Evolutionary conservation across 1,140 invertebrate genomes (phyloP), one percentile per base, ranked within the genome.

Genomic region (Stegodyphus mimosarum): DNA sequence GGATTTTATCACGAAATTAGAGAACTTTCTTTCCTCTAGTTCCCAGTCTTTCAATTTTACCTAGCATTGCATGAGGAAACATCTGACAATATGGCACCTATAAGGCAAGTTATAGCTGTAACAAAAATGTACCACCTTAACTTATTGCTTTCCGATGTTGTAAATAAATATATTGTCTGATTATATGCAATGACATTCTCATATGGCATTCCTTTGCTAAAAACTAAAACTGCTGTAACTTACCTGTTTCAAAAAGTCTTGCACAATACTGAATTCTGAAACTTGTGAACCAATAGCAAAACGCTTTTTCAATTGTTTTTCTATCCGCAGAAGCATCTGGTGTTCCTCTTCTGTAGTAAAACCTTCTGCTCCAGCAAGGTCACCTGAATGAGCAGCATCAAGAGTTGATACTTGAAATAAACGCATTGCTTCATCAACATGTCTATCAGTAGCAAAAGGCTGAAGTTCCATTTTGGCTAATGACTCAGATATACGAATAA

Each of bases 331-430:
- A 2, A 99, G 89, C 88, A 95, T 94, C 89, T 99, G 97, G 87
- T 97, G 95, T 90, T 99, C 98, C 90, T 98, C 96, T 89, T 97
- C 94, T 0, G 96, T 95, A 1, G 97, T 98, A 89, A 99, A 99
- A 64, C 98, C 98, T 93, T 99, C 98, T 15, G 95, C 97, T 64
- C 97, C 97, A 86, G 96, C 93, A 71, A 99, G 92, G 89, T 93
- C 95, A 48, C 99, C 98, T 71, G 95, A 95, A 91, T 94, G 96
- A 0, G 98, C 98, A 73, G 99, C 98, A 91, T 97, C 95, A 18
- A 99, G 91, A 4, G 99, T 99, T 0, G 98, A 99, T 2, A 99
- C 98, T 92, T 98, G 96, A 76, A 99, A 99, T 7, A 99, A 92
- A n/a, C 99, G 92, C n/a, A 99, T 91, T 1, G 99, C 97, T 91